These are phyloP conservation scores for Aspidapion aeneum DNA, from an alignment of 2,888 invertebrate species.

Conservation along the genomic window DNA sequence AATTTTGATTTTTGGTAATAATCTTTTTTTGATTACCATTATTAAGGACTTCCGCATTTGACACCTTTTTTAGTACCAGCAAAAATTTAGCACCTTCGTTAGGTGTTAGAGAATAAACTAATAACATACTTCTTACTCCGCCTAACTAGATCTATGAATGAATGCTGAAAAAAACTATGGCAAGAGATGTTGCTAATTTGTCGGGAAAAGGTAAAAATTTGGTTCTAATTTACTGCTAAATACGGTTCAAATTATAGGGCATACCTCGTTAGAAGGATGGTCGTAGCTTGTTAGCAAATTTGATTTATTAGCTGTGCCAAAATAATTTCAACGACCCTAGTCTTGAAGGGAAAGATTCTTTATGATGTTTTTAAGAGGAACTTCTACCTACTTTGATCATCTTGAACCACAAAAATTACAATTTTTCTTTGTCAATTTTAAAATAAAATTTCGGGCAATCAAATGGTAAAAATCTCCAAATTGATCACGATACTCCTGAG, in stretches of 20 bases:
- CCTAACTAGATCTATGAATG: too few relatives aligned
- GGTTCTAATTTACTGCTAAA: neutral
- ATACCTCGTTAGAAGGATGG: neutral
- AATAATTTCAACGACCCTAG: neutral
- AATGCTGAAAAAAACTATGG: too few relatives aligned
- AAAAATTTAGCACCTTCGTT: neutral
- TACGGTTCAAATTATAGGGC: neutral
- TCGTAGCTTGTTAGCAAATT: neutral
- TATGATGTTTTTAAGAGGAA: neutral
- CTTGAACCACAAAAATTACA: neutral
- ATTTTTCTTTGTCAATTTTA: neutral
- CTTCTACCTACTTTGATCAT: neutral
- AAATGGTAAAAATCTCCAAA: neutral
- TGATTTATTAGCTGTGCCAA: neutral
- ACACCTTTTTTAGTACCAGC: neutral
- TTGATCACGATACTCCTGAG: neutral
- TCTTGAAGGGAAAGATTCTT: neutral
- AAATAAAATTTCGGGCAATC: neutral
- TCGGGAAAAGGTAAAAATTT: neutral
- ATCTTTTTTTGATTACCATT: neutral
- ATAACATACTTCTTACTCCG: too few relatives aligned
- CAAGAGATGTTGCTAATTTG: too few relatives aligned
- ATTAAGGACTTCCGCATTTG: neutral
- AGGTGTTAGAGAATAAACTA: neutral
- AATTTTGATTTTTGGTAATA: too few relatives aligned